Evolutionary conservation across 92 coral and sea anemone genomes (phyloP), one percentile per base, ranked within the genome.

Genomic region (Porites rus): DNA sequence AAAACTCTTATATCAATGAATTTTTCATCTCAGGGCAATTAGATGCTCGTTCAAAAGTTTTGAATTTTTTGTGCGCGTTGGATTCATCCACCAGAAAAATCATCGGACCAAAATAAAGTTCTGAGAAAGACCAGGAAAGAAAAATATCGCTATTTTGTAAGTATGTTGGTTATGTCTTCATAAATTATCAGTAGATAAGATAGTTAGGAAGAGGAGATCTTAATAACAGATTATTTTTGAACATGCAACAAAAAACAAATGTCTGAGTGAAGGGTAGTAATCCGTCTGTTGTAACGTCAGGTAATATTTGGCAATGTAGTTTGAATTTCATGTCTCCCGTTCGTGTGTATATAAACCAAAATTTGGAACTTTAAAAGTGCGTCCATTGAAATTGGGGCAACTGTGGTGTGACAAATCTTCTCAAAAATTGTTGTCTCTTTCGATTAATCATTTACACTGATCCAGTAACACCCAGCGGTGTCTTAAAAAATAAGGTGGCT

Each of bases 11-110:
- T 4, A 38, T 38, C 46, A 52, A 80, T 80, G 51, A 80, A 80
- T 80, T 80, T 80, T 80, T 80, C 4, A 80, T 80, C 17, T 64
- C 10, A 53, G 18, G 61, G 75, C 24, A 67, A 67, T 69, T 68
- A 50, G 20, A 64, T 17, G 65, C 72, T 38, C 54, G n/a, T 10
- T 19, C 56, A 19, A 65, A n/a, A 46, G 64, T 64, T 67, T 16
- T 53, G 58, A 59, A 59, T 63, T 9, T 76, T 76, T 50, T 38
- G 11, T 11, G 13, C 11, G 16, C 13, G 16, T 10, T 14, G 4
- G 16, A 14, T 56, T 56, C 61, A 56, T 56, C 61, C 16, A 14
- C 3, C 11, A 4, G 4, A 56, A 56, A 56, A 56, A 56, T 56
- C 61, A 56, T 56, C 12, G 17, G 13, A 56, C 16, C 14, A 14